These are phyloP conservation scores for Phocides pigmalion DNA, from an alignment of 1,140 invertebrate species.

Conservation along the genomic window DNA sequence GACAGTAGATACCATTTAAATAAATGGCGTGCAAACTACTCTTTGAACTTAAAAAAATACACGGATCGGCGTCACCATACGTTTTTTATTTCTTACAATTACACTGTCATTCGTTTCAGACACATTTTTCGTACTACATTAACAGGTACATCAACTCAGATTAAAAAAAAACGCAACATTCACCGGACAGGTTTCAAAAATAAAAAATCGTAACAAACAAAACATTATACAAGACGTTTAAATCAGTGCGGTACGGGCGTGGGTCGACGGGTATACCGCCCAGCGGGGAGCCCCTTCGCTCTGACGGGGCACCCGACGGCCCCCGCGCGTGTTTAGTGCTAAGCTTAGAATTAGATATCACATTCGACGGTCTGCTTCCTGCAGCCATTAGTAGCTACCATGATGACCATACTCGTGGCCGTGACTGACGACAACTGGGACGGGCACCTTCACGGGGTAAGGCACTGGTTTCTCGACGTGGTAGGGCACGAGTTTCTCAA, in stretches of 20 bases:
- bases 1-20: too few relatives aligned
- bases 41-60: too few relatives aligned
- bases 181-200: slow-evolving; percentile 61
- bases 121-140: slow-evolving; percentile 60
- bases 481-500: slow-evolving; percentile 86
- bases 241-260: slow-evolving; percentile 62
- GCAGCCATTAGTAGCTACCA: slow-evolving; percentile 80
- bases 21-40: too few relatives aligned
- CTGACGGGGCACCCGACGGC: slow-evolving; percentile 52
- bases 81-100: slow-evolving; percentile 64
- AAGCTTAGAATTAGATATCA: slow-evolving; percentile 80
- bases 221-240: slow-evolving; percentile 59
- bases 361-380: slow-evolving; percentile 77
- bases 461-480: slow-evolving; percentile 87
- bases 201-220: slow-evolving; percentile 67
- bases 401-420: slow-evolving; percentile 79
- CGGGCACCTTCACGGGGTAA: slow-evolving; percentile 86
- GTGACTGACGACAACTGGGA: slow-evolving; percentile 84
- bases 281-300: slow-evolving; percentile 60
- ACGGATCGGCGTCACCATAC: slow-evolving; percentile 60
- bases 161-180: slow-evolving; percentile 55
- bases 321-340: slow-evolving; percentile 63
- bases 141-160: slow-evolving; percentile 82
- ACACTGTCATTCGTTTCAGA: slow-evolving; percentile 47
- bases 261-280: slow-evolving; percentile 48